Base-by-base conservation (phyloP, 2,888 invertebrate genomes). In the Doris montereyensis region DNA sequence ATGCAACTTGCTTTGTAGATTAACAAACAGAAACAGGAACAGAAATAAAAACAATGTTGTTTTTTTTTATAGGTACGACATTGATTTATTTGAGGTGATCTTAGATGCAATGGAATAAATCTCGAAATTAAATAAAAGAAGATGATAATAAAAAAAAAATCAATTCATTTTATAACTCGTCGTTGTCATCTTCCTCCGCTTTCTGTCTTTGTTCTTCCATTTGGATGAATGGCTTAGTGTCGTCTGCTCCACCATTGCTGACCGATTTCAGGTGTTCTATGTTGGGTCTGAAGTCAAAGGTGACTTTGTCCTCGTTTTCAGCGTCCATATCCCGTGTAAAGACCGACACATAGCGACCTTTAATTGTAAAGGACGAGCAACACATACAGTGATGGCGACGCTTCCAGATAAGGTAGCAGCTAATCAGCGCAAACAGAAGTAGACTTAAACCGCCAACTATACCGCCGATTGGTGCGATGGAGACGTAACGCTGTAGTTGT, bases 291-390 rank as follows among this genome's bases (percentile, higher is more conserved):
- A 79, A 10, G 21, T 75, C 21, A 1, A 79, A n/a, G 21, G 32
- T 30, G 3, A 79, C 35, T 28, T 57, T 35, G 17, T 70, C 24
- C 13, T 70, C 75, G 5, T 57, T 65, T 1, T 75, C 75, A 2
- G 35, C 60, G 32, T 79, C 73, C 0, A 34, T 21, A 13, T 79
- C 79, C 2, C 79, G 58, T 0, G 75, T 60, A 60, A 41, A 79
- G 17, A 79, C 41, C 1, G 79, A 70, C 24, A 79, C 79, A 41
- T 79, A 79, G 21, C 35, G 79, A 1, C 79, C 71, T 24, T 60
- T 26, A 0, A 79, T n/a, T 3, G 30, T 28, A n/a, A n/a, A n/a
- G 13, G 30, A n/a, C 10, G n/a, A 58, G n/a, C n/a, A n/a, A 32
- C 79, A 79, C 13, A 41, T n/a, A 52, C n/a, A 76, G 62, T 62